Conservation (phyloP, 1,140 invertebrate species). For the Chelonus insularis region DNA sequence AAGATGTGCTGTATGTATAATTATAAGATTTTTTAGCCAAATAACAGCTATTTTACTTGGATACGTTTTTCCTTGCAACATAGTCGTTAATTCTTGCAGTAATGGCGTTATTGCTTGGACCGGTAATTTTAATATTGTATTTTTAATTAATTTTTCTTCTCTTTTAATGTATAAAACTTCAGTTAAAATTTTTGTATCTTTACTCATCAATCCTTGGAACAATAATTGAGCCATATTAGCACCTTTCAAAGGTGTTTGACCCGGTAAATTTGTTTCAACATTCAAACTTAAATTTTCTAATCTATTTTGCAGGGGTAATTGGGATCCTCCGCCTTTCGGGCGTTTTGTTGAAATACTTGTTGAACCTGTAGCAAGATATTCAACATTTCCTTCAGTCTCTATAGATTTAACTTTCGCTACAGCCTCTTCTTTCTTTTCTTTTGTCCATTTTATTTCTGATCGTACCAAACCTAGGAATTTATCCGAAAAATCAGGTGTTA, state of each 20-base stretch:
- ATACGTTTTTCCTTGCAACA: constrained; percentile 66
- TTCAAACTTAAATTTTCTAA: constrained; percentile 71
- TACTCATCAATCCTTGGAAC: constrained; percentile 77
- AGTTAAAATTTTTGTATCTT: constrained; percentile 67
- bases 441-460: constrained; percentile 55
- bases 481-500: constrained; percentile 63
- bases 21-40: constrained; percentile 63
- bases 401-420: constrained; percentile 58
- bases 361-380: constrained; percentile 57
- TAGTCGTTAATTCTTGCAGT: constrained; percentile 64
- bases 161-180: constrained; percentile 61
- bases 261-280: constrained; percentile 57
- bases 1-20: constrained; percentile 66
- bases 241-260: constrained; percentile 57
- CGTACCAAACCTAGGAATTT: constrained; percentile 64
- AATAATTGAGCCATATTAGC: constrained; percentile 74
- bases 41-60: constrained; percentile 62
- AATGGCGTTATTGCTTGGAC: constrained; percentile 66
- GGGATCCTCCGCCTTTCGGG: constrained; percentile 57
- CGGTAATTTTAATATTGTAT: constrained; percentile 67
- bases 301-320: constrained; percentile 75
- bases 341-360: constrained; percentile 45
- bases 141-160: constrained; percentile 63
- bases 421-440: constrained; percentile 48
- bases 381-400: constrained; percentile 54